phyloP scores from a whole-genome alignment of 2,888 invertebrate species.

The Leucozona laternaria region DNA sequence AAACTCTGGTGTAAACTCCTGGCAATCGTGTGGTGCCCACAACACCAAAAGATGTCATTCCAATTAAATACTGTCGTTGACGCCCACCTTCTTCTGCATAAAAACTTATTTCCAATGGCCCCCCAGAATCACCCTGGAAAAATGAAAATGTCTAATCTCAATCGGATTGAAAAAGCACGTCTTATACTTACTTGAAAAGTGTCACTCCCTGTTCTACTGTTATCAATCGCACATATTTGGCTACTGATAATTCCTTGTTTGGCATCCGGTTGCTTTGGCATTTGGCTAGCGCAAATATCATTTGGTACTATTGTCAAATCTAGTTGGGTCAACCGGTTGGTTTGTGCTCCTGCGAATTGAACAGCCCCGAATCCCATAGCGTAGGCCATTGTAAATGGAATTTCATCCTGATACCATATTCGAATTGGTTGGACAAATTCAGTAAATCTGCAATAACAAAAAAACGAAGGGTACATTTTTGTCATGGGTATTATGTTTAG shows the following conservation, averaged over 20 bases:
- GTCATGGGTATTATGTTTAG: not conserved
- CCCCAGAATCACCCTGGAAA: slow-evolving; percentile 81
- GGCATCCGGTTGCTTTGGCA: slow-evolving; percentile 78
- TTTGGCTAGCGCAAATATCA: slow-evolving; percentile 78
- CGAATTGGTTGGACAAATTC: slow-evolving; percentile 85
- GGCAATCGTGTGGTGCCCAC: slow-evolving; percentile 81
- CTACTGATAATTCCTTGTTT: slow-evolving; percentile 79
- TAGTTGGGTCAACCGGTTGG: slow-evolving; percentile 81
- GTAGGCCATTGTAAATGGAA: slow-evolving; percentile 83
- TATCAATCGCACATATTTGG: slow-evolving; percentile 82
- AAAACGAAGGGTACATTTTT: not conserved
- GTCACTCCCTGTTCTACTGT: slow-evolving; percentile 78
- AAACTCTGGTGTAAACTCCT: slow-evolving; percentile 81
- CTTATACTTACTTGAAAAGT: slow-evolving; percentile 80
- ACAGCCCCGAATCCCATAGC: slow-evolving; percentile 87
- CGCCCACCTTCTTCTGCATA: slow-evolving; percentile 77
- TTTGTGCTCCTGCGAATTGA: slow-evolving; percentile 81
- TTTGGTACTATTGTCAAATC: slow-evolving; percentile 81
- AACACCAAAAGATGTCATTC: slow-evolving; percentile 82
- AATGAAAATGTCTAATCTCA: not conserved
- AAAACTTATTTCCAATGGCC: slow-evolving; percentile 81
- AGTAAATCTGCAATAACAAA: slow-evolving; percentile 77
- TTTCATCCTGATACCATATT: slow-evolving; percentile 83
- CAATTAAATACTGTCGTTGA: slow-evolving; percentile 80
- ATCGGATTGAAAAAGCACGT: not conserved